These are phyloP conservation scores for Yponomeuta malinellus DNA, from an alignment of 2,888 invertebrate genomes.

Conservation along the genomic window DNA sequence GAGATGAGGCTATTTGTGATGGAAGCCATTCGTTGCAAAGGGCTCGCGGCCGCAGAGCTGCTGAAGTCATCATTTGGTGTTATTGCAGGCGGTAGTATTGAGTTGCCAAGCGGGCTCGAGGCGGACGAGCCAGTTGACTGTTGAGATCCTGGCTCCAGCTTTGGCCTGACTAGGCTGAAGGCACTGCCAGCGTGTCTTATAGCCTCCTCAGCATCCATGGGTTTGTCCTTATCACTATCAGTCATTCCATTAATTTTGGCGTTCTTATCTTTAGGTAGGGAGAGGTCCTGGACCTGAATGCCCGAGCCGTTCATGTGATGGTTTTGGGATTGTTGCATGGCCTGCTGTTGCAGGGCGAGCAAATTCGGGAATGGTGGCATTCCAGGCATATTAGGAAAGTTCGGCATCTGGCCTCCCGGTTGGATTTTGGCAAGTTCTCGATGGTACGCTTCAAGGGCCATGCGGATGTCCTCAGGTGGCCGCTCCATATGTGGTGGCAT, in stretches of 20 bases:
- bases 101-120: constrained; percentile 89
- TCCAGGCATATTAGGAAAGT: constrained; percentile 58
- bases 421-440: constrained; percentile 94
- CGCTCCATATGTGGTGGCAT: constrained; percentile 77
- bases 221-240: constrained; percentile 80
- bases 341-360: constrained; percentile 85
- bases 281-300: constrained; percentile 84
- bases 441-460: constrained; percentile 94
- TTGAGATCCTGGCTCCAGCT: constrained; percentile 84
- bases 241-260: constrained; percentile 79
- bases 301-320: constrained; percentile 79
- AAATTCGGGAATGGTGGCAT: constrained; percentile 79
- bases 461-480: constrained; percentile 88
- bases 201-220: constrained; percentile 79
- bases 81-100: constrained; percentile 89
- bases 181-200: constrained; percentile 87
- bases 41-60: constrained; percentile 90
- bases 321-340: constrained; percentile 63
- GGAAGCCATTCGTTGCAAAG: constrained; percentile 97
- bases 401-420: constrained; percentile 78
- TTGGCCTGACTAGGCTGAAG: constrained; percentile 91
- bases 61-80: constrained; percentile 88
- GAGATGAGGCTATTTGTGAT: constrained; percentile 98
- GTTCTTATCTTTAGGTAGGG: constrained; percentile 85
- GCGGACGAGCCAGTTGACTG: constrained; percentile 85